Base-by-base conservation (phyloP, 2,888 invertebrate species). In the Heliconius charithonia region DNA sequence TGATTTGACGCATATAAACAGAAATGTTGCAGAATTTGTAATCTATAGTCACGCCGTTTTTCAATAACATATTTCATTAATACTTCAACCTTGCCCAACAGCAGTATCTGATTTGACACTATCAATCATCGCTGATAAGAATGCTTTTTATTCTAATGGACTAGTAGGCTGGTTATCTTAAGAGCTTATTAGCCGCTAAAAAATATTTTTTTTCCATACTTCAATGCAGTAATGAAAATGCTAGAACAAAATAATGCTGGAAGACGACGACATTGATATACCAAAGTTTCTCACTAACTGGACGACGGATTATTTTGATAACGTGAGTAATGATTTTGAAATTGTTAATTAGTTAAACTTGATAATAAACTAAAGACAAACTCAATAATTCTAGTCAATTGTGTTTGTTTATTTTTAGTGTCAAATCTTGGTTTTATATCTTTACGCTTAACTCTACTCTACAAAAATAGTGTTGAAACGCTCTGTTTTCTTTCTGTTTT, bases 71-170 rank as follows among this genome's bases (percentile, higher is more conserved):
- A 41, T 67, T 67, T 67, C 37, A 76, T 29, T 63, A 63, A 66
- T 41, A 27, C 29, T 41, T 56, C 62, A 79, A 79, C 81, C 81
- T 80, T 80, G 73, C 76, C 66, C 80, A 67, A 81, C 71, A 78
- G 59, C 16, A 51, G 27, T 81, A 82, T 82, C 80, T 71, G 81
- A 80, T 83, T 81, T 79, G 76, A 78, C 78, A 81, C 77, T 85
- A 85, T 85, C 85, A 84, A 84, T 84, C 83, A 83, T 81, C 75
- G 25, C 76, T 80, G 93, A 94, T 94, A 94, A 92, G 88, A 93
- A 92, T 89, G 91, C 94, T 94, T 94, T 72, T 94, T 87, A 93
- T 87, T 85, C 84, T 93, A 94, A 94, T 94, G 93, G 90, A 89
- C 90, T 72, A 85, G 90, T 86, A 86, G 84, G 84, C 79, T 79